Evolutionary conservation across 2,888 invertebrate genomes (phyloP).

Genomic region (Drosophila incognita): DNA sequence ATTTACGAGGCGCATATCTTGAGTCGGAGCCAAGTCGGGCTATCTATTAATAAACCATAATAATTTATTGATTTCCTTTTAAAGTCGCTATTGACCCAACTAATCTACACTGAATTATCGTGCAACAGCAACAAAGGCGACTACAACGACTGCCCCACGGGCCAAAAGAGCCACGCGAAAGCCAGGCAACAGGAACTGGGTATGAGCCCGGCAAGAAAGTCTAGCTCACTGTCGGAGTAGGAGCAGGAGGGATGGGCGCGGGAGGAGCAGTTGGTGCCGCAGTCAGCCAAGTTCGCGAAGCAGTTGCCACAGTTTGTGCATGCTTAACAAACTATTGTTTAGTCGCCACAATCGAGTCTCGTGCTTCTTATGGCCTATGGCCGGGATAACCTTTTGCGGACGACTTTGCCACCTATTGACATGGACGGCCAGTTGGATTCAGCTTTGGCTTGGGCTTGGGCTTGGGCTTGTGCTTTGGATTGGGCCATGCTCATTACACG

Average conservation of each 20-base stretch:
- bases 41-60: constrained; percentile 76
- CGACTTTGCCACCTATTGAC: constrained; percentile 63
- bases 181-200: constrained; percentile 21
- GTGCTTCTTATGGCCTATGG: constrained; percentile 55
- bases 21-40: constrained; percentile 45
- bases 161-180: constrained; percentile 9
- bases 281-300: constrained; percentile 2
- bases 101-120: constrained; percentile 76
- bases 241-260: not conserved
- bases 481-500: constrained; percentile 64
- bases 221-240: constrained; percentile 21
- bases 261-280: not conserved
- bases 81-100: constrained; percentile 73
- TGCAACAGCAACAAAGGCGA: constrained; percentile 22
- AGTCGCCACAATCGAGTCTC: constrained; percentile 24
- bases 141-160: constrained; percentile 6
- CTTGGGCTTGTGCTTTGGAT: constrained; percentile 1
- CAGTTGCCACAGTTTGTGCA: constrained; percentile 41
- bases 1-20: constrained; percentile 61
- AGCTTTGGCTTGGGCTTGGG: not conserved
- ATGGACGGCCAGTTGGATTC: constrained; percentile 20
- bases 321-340: constrained; percentile 69
- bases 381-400: constrained; percentile 57
- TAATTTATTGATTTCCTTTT: constrained; percentile 79
- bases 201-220: constrained; percentile 27